Evolutionary conservation across 2,888 invertebrate genomes (phyloP), one percentile per base, ranked within the genome.

Genomic region (Drosophila koepferae): DNA sequence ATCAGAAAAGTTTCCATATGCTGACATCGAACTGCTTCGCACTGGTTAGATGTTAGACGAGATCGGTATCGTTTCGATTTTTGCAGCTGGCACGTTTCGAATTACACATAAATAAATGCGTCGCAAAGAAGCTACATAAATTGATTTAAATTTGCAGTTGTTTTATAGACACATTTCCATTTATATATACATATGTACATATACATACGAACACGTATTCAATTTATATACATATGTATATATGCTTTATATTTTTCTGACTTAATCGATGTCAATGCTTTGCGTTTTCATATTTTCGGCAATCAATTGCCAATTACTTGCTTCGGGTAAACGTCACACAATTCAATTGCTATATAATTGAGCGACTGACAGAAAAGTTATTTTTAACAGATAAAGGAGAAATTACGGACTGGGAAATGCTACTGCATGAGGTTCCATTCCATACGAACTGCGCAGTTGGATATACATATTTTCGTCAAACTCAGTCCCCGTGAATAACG

Each of bases 111-210:
- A 86, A 72, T 75, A 81, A 86, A 72, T 79, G 73, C 79, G 89
- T 64, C 75, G 72, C 72, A 89, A 65, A 68, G 66, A 86, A 77
- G 62, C 41, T 40, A 59, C 53, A 70, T 76, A 86, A 86, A 90
- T 86, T 86, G 90, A 83, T 81, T 86, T 81, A 68, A 86, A 89
- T 89, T 86, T 73, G 72, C 69, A 72, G 51, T 69, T 67, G 62
- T 69, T 63, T 49, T 54, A 71, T 34, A 49, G 31, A 56, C 34
- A 63, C 8, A 71, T 34, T 43, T 10, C 16, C 38, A 48, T n/a
- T 23, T 38, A 54, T 36, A n/a, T n/a, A 31, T 31, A 23, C n/a
- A 34, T 34, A 31, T 1, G 8, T 31, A 2, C 9, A 34, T 34
- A 34, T 34, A 34, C 9, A 34, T 9, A 62, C 49, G 16, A 40